phyloP scores from a whole-genome alignment of 2,113 vertebrate species.

The Pygathrix nemaeus region DNA sequence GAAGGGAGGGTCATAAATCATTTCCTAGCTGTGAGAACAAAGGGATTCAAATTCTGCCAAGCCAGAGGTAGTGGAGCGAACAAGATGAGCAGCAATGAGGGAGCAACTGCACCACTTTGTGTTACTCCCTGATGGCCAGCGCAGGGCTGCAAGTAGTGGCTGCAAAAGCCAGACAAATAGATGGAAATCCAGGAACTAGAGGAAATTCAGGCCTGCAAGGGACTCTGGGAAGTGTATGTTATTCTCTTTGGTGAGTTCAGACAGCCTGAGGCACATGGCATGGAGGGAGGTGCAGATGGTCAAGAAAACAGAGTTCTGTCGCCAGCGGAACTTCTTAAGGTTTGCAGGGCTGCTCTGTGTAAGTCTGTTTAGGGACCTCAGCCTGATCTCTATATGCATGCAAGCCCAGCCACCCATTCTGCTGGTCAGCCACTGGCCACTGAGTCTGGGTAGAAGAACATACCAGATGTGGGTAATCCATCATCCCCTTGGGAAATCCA shows the following conservation, averaged over 20 bases:
- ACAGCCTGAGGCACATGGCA: background rate
- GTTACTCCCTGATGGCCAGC: background rate
- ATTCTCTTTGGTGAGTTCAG: background rate
- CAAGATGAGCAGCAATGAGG: background rate
- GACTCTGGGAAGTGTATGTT: slow-evolving; percentile 1
- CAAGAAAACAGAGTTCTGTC: background rate
- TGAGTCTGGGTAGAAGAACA: background rate
- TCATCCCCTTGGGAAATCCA: background rate
- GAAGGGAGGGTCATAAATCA: background rate
- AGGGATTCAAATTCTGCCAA: background rate
- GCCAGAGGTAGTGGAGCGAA: background rate
- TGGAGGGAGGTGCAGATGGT: background rate
- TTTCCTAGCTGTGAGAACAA: slow-evolving; percentile 8
- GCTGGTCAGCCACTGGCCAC: background rate
- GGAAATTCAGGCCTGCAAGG: background rate
- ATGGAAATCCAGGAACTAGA: background rate
- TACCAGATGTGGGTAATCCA: background rate
- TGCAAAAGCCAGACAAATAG: background rate
- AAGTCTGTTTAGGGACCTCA: background rate
- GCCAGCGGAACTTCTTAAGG: background rate
- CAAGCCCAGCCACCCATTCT: background rate
- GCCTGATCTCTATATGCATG: background rate
- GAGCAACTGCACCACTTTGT: accelerated
- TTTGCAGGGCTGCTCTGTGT: background rate
- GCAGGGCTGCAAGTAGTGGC: background rate